Percentiles rank a stretch among this genome's conserved stretches.
phyloP scores from a whole-genome alignment of 2,797 vertebrate genomes.

The Apogon hyalosoma region DNA sequence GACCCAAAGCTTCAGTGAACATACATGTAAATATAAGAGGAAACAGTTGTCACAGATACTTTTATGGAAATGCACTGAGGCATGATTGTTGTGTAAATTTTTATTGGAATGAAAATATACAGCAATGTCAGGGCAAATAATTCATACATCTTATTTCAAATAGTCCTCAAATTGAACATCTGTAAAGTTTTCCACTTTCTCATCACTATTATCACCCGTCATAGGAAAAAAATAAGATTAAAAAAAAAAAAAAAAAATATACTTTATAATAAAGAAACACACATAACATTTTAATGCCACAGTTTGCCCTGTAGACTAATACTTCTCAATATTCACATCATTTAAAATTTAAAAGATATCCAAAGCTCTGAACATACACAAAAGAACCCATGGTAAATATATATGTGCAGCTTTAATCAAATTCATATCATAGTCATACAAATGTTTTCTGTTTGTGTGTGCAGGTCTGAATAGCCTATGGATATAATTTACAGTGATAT shows the following conservation, averaged over 20 bases:
- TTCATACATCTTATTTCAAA: conserved; percentile 8
- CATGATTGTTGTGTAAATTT: not conserved
- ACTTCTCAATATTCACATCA: conserved; percentile 10
- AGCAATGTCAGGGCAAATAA: conserved; percentile 5
- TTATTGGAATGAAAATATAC: conserved; percentile 26
- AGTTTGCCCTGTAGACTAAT: not conserved
- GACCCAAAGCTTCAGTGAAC: too few species aligned
- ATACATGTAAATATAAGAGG: too few species aligned
- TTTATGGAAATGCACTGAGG: too few species aligned
- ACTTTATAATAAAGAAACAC: conserved; percentile 7
- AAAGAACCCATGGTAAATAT: conserved; percentile 4
- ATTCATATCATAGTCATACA: not conserved
- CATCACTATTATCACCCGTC: not conserved
- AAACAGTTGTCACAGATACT: too few species aligned
- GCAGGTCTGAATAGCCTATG: not conserved
- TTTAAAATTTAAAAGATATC: conserved; percentile 6
- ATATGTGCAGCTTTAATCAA: conserved; percentile 6
- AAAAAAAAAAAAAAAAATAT: conserved; percentile 6
- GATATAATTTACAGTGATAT: not conserved
- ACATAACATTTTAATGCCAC: conserved; percentile 22
- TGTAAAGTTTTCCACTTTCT: not conserved
- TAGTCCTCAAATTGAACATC: not conserved
- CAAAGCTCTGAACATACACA: conserved; percentile 4
- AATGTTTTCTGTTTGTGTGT: not conserved
- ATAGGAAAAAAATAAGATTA: conserved; percentile 29